A percentile compares a stretch with the other conserved stretches of the same genome.
These are phyloP conservation scores for Hippocampus guttulatus DNA, from an alignment of 2,113 vertebrate species.

Conservation along the genomic window DNA sequence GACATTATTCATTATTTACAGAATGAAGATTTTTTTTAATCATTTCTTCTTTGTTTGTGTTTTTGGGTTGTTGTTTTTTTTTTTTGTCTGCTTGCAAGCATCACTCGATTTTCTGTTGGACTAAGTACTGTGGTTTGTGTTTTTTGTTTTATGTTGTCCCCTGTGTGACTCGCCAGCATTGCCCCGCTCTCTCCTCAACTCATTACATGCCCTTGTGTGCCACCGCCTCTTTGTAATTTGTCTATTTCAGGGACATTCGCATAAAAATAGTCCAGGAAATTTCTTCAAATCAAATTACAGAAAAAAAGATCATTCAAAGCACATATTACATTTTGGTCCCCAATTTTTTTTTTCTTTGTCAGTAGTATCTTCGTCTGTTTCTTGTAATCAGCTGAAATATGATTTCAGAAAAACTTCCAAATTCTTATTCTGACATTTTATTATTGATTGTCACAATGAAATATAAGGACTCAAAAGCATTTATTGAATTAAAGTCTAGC, in stretches of 20 bases:
- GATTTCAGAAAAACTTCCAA: too few relatives aligned
- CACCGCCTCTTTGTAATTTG: neutral
- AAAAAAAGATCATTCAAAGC: neutral
- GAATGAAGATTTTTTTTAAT: neutral
- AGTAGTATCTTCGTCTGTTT: neutral
- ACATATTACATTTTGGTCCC: neutral
- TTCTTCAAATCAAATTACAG: neutral
- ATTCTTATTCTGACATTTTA: too few relatives aligned
- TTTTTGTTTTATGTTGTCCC: neutral
- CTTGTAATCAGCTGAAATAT: too few relatives aligned
- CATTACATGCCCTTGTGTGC: neutral
- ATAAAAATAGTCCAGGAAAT: neutral
- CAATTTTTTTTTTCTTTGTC: neutral
- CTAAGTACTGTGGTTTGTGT: slow-evolving; percentile 2
- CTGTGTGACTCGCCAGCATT: neutral
- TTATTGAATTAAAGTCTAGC: neutral
- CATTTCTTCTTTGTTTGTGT: neutral
- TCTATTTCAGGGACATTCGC: neutral
- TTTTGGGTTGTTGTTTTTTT: too few relatives aligned
- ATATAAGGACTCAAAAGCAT: neutral
- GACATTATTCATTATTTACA: neutral
- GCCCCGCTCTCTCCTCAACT: neutral
- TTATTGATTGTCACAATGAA: too few relatives aligned
- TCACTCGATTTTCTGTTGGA: slow-evolving; percentile 5
- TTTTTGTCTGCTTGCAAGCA: neutral